Conservation (phyloP, 2,797 vertebrate species). For the Gymnothorax javanicus region DNA sequence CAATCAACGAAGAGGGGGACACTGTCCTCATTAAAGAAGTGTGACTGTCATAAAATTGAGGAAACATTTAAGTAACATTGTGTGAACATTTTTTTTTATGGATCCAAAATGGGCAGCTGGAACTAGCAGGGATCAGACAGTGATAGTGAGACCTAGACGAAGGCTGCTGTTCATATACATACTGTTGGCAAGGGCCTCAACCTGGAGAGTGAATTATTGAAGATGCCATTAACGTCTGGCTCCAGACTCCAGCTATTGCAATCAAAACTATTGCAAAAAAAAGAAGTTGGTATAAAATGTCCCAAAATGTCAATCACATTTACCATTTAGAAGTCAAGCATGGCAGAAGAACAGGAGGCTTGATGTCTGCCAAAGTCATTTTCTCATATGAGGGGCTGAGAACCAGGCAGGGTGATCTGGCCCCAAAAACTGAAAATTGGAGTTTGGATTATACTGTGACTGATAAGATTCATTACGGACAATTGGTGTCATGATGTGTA, state of each 20-base stretch:
- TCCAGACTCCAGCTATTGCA: constrained; percentile 18
- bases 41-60: too few species aligned
- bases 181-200: constrained; percentile 4
- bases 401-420: too few species aligned
- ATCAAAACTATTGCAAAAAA: constrained; percentile 22
- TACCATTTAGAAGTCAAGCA: neutral
- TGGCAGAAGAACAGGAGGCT: neutral
- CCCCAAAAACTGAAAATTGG: too few species aligned
- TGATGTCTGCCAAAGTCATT: neutral
- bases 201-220: constrained; percentile 16
- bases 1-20: too few species aligned
- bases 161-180: neutral
- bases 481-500: too few species aligned
- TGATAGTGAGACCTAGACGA: neutral
- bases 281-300: constrained; percentile 2
- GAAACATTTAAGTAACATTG: neutral
- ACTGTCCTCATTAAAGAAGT: neutral
- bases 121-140: neutral
- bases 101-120: neutral
- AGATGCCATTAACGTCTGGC: constrained; percentile 10
- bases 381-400: neutral
- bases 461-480: too few species aligned
- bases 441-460: too few species aligned
- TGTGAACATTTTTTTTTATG: too few species aligned
- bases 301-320: constrained; percentile 24